These are phyloP conservation scores for Chlorocebus sabaeus DNA, from an alignment of 2,113 vertebrate species.

Conservation along the genomic window DNA sequence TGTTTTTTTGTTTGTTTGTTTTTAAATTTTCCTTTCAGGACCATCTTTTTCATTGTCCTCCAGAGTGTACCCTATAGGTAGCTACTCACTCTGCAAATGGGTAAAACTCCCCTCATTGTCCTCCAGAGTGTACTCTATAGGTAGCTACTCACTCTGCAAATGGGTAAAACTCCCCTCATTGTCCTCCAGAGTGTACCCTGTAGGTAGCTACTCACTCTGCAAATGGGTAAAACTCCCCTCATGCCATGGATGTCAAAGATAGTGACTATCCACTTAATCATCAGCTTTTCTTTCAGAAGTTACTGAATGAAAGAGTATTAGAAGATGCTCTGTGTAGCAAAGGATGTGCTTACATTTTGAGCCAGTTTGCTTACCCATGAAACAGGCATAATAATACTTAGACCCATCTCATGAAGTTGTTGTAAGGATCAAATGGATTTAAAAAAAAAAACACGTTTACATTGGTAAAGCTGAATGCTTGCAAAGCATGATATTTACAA, in stretches of 20 bases:
- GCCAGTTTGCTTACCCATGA: not conserved
- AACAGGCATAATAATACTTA: not conserved
- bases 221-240: not conserved
- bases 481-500: not conserved
- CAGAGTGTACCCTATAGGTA: not conserved
- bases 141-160: not conserved
- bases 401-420: not conserved
- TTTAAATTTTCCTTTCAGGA: not conserved
- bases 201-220: not conserved
- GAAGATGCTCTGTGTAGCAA: not conserved
- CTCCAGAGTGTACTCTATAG: not conserved
- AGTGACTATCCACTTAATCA: not conserved
- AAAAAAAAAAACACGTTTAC: not conserved
- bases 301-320: not conserved
- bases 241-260: not conserved
- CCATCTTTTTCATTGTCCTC: not conserved
- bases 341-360: conserved; percentile 3
- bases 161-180: not conserved
- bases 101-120: too few species aligned
- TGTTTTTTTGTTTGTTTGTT: not conserved
- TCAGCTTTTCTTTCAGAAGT: not conserved
- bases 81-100: not conserved
- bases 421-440: not conserved
- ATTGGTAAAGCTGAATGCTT: not conserved
- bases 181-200: not conserved